These are phyloP conservation scores for Lysandra coridon DNA, from an alignment of 2,888 invertebrate species.

Conservation along the genomic window DNA sequence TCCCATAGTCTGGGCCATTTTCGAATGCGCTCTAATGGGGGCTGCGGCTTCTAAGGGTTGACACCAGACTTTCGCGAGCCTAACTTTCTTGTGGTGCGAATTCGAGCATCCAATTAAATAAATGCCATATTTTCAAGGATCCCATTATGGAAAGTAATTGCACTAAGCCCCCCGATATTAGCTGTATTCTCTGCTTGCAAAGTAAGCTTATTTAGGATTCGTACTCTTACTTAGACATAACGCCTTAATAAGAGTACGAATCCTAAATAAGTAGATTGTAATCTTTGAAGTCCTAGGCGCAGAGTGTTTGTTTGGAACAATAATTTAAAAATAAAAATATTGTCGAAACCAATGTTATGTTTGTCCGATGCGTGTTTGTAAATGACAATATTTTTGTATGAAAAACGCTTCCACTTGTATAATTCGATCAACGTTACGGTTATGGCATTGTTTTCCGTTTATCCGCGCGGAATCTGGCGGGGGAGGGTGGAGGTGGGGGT, in stretches of 20 bases:
- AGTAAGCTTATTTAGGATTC: background rate
- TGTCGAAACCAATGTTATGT: background rate
- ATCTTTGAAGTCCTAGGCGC: background rate
- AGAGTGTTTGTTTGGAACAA: background rate
- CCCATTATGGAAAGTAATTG: background rate
- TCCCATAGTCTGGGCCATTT: slow-evolving; percentile 36
- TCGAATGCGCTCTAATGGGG: slow-evolving; percentile 38
- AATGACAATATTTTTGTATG: slow-evolving; percentile 15
- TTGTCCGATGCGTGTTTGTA: background rate
- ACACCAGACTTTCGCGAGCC: slow-evolving; percentile 29
- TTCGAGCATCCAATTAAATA: slow-evolving; percentile 15
- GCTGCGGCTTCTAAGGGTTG: slow-evolving; percentile 36
- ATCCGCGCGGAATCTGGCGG: slow-evolving; percentile 53
- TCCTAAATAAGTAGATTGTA: background rate
- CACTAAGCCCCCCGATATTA: background rate
- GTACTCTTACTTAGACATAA: background rate
- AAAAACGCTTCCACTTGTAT: slow-evolving; percentile 1
- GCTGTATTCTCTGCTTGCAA: background rate
- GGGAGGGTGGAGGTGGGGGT: slow-evolving; percentile 59
- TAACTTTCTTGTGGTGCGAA: slow-evolving; percentile 23
- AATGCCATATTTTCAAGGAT: slow-evolving; percentile 2
- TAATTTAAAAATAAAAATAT: background rate
- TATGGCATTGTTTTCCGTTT: slow-evolving; percentile 45
- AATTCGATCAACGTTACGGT: background rate
- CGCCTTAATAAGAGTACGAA: background rate